These are phyloP conservation scores for Pseudorasbora parva DNA, from an alignment of 2,113 vertebrate species.

Conservation along the genomic window DNA sequence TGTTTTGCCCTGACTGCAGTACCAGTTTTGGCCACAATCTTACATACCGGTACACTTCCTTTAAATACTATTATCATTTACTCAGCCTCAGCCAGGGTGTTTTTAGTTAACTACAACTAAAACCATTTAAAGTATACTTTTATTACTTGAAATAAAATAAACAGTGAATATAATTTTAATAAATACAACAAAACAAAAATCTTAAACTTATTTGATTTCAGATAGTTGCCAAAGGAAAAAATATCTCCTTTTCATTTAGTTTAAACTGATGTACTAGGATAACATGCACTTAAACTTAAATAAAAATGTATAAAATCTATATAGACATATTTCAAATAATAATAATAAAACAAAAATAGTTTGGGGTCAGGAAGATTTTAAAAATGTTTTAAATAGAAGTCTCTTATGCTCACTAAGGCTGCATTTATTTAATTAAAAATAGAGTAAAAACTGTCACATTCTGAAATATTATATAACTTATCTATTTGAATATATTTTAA, in stretches of 20 bases:
- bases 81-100: neutral
- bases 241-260: neutral
- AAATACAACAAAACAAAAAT: too few species aligned
- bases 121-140: neutral
- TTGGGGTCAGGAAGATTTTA: neutral
- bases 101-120: neutral
- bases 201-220: neutral
- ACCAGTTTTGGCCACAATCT: too few species aligned
- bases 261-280: neutral
- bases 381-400: neutral
- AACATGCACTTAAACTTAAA: neutral
- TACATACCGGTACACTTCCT: too few species aligned
- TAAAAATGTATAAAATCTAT: neutral
- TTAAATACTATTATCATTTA: neutral
- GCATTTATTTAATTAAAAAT: neutral
- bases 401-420: neutral
- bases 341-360: neutral
- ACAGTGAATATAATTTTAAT: neutral
- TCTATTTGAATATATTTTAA: neutral
- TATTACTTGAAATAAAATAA: neutral
- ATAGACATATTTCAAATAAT: neutral
- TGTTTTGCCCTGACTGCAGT: too few species aligned
- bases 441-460: neutral
- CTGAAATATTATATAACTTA: neutral
- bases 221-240: neutral